Evolutionary conservation across 2,888 invertebrate genomes (phyloP), one percentile per base, ranked within the genome.

Genomic region (Nycteola revayana): DNA sequence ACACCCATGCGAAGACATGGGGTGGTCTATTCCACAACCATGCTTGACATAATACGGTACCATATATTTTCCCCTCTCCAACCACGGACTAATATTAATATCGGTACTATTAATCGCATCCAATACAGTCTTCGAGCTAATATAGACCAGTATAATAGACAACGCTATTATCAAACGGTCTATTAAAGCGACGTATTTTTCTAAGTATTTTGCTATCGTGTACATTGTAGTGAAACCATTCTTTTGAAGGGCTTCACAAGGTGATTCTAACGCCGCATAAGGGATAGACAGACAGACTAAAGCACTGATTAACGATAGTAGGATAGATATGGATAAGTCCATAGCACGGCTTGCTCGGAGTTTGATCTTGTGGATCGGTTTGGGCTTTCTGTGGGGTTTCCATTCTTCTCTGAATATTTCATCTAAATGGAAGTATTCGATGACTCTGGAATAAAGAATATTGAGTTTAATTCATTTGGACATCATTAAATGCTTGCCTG

Each of bases 221-320:
- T 74, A 67, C 0, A 69, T 1, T 0, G 33, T 32, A 1, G 34
- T 32, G 7, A 49, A 18, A 1, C 62, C 37, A 4, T 57, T 39
- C 0, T 50, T 30, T 14, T 57, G 58, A 0, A 78, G 50, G 0
- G 54, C 38, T 9, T 69, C 62, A 18, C 66, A 70, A 0, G 80
- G 77, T 1, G 45, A 37, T 8, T 72, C 57, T 11, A 80, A 22
- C 0, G 48, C 32, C 0, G 42, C 63, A 7, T 60, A 74, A 0
- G 80, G 80, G 32, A 80, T 62, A 0, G 76, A 64, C 0, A 77
- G 8, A 31, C 67, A 68, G 0, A 75, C 31, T 3, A 79, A 23
- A 0, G 63, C 36, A 3, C 53, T 47, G 4, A 78, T 57, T 3
- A 74, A 0, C 0, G 79, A 73, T 23, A 76, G 54, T 10, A 80